Evolutionary conservation across 2,113 vertebrate genomes (phyloP).

Genomic region (Camelus bactrianus): DNA sequence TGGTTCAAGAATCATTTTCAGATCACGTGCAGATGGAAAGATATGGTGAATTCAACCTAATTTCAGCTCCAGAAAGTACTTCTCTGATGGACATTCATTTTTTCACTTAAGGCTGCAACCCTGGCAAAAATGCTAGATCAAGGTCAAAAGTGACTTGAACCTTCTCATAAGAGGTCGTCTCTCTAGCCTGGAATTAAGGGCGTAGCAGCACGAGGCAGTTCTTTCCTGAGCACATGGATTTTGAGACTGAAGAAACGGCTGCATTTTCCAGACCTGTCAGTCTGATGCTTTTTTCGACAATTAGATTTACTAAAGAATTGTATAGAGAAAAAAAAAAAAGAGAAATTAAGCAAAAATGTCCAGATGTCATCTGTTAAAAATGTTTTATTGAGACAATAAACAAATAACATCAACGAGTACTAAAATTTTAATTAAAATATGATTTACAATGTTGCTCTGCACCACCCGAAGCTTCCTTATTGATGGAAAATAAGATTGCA

Average conservation of each 20-base stretch:
- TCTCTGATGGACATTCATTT: neutral
- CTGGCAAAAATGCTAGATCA: neutral
- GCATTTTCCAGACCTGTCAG: conserved; percentile 63
- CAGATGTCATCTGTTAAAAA: conserved; percentile 84
- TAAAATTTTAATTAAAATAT: conserved; percentile 86
- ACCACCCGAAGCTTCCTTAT: conserved; percentile 57
- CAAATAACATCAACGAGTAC: conserved; percentile 81
- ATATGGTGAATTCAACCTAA: neutral
- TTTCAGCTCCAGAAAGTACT: conserved; percentile 35
- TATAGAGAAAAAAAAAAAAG: conserved; percentile 62
- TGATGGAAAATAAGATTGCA: conserved; percentile 68
- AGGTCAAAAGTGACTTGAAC: conserved; percentile 13
- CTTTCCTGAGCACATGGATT: neutral
- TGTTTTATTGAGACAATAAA: conserved; percentile 83
- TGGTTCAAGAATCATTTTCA: conserved; percentile 15
- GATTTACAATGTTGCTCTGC: conserved; percentile 74
- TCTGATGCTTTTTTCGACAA: conserved; percentile 70
- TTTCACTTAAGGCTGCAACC: neutral
- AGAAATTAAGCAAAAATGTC: conserved; percentile 80
- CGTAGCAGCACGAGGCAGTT: neutral
- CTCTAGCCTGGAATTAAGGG: neutral
- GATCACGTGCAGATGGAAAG: conserved; percentile 2
- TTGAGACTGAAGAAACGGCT: conserved; percentile 48
- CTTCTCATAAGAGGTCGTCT: neutral
- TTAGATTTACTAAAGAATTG: conserved; percentile 79